phyloP scores from a whole-genome alignment of 2,113 vertebrate genomes.

The Gracilinanus agilis region DNA sequence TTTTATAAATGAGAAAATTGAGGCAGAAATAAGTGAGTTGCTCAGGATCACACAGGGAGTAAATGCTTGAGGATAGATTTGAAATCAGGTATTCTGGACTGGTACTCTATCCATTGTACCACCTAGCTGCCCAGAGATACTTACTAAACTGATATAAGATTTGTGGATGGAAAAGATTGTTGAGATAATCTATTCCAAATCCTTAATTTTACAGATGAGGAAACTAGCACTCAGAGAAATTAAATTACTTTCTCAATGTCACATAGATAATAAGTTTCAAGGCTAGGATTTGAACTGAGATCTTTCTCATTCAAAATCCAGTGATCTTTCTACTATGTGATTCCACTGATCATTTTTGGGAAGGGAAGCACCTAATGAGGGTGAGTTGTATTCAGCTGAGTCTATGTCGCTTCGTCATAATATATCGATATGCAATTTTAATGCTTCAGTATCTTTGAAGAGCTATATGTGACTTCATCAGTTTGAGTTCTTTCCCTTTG shows the following conservation, averaged over 20 bases:
- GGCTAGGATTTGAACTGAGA: neutral
- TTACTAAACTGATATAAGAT: neutral
- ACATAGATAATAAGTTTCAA: neutral
- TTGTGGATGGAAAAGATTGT: neutral
- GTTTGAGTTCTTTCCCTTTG: neutral
- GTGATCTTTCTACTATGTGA: neutral
- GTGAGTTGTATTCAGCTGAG: neutral
- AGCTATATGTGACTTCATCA: neutral
- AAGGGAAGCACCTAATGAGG: neutral
- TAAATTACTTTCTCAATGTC: neutral
- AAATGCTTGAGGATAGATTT: too few relatives aligned
- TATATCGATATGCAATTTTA: neutral
- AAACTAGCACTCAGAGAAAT: neutral
- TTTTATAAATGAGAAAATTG: too few relatives aligned
- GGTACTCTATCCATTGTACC: too few relatives aligned
- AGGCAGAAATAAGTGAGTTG: too few relatives aligned
- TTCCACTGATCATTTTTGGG: neutral
- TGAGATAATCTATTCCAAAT: neutral
- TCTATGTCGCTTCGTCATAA: neutral
- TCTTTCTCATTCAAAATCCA: neutral
- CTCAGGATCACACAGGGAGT: too few relatives aligned
- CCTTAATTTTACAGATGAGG: neutral
- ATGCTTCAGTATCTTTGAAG: neutral
- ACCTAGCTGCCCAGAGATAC: neutral
- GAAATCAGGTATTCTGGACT: too few relatives aligned